A percentile compares a stretch with the other conserved stretches of the same genome.
Conservation (phyloP, 2,113 vertebrate genomes). For the Brachirus orientalis region DNA sequence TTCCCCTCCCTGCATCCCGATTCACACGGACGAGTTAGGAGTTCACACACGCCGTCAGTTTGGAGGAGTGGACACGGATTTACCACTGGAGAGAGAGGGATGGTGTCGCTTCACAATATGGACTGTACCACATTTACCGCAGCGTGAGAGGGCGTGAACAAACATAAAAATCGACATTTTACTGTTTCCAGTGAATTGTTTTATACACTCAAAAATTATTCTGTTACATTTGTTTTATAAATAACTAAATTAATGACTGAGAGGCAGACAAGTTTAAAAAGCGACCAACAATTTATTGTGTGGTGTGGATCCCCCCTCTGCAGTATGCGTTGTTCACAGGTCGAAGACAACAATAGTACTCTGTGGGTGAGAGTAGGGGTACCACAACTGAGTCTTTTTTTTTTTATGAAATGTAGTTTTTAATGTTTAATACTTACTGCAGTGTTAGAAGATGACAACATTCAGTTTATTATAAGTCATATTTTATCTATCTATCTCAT, state of each 20-base stretch:
- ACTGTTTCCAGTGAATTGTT: background rate
- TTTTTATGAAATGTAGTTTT: conserved; percentile 1
- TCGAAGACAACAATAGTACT: conserved; percentile 49
- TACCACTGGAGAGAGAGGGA: conserved; percentile 63
- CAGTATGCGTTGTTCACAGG: conserved; percentile 40
- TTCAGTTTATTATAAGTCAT: background rate
- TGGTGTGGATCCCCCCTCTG: conserved; percentile 31
- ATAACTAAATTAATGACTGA: too few relatives aligned
- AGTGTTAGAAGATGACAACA: background rate
- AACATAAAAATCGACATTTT: background rate
- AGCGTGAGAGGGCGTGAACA: conserved; percentile 21
- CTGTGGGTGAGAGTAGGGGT: conserved; percentile 45
- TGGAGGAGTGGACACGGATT: conserved; percentile 42
- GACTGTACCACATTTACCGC: conserved; percentile 73
- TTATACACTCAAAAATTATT: too few relatives aligned
- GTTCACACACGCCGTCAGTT: conserved; percentile 11
- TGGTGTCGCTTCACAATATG: conserved; percentile 65
- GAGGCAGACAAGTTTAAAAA: rapidly evolving
- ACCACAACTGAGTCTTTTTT: conserved; percentile 13
- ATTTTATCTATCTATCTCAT: too few relatives aligned
- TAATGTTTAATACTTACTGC: background rate
- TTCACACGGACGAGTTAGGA: conserved; percentile 21
- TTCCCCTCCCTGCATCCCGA: conserved; percentile 41
- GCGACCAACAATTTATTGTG: background rate
- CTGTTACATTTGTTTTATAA: too few relatives aligned